phyloP scores from a whole-genome alignment of 2,113 vertebrate genomes.

The Xiphophorus couchianus region DNA sequence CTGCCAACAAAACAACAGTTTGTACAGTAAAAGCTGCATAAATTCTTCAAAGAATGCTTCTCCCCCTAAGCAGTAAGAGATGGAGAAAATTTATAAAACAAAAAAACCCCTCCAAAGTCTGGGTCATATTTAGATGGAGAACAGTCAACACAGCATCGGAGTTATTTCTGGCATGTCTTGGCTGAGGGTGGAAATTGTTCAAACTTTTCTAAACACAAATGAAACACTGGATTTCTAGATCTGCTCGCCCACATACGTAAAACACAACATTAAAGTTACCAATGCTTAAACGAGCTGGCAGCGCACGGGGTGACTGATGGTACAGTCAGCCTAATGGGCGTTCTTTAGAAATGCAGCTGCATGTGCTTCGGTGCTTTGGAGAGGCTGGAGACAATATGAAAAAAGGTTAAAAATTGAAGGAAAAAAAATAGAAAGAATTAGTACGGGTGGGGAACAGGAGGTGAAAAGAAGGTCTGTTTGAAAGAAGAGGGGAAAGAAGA shows the following conservation, averaged over 20 bases:
- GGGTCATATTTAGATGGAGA: slow-evolving; percentile 55
- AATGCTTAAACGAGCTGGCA: slow-evolving; percentile 60
- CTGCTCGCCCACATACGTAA: slow-evolving; percentile 55
- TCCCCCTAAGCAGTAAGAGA: slow-evolving; percentile 36
- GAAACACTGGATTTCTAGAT: slow-evolving; percentile 39
- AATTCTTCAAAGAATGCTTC: slow-evolving; percentile 50
- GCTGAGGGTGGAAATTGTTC: slow-evolving; percentile 47
- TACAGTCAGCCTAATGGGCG: slow-evolving; percentile 44
- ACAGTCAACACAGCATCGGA: slow-evolving; percentile 46
- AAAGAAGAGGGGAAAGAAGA: slow-evolving; percentile 56
- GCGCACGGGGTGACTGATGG: slow-evolving; percentile 62
- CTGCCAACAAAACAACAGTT: slow-evolving; percentile 48
- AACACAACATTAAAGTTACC: slow-evolving; percentile 66
- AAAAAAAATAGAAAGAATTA: slow-evolving; percentile 76
- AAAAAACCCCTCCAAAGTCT: slow-evolving; percentile 16
- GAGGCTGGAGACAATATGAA: slow-evolving; percentile 45
- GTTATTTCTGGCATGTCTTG: slow-evolving; percentile 62
- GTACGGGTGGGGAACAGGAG: slow-evolving; percentile 76
- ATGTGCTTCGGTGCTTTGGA: slow-evolving; percentile 14
- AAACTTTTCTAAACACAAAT: slow-evolving; percentile 65
- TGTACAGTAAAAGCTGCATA: slow-evolving; percentile 42
- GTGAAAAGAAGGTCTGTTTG: slow-evolving; percentile 67
- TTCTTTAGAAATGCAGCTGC: slow-evolving; percentile 48
- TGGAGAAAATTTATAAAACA: neutral
- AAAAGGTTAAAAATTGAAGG: slow-evolving; percentile 45